A percentile compares a stretch with the other conserved stretches of the same genome.
These are phyloP conservation scores for Lophotis ruficrista DNA, from an alignment of 2,113 vertebrate genomes.

Conservation along the genomic window DNA sequence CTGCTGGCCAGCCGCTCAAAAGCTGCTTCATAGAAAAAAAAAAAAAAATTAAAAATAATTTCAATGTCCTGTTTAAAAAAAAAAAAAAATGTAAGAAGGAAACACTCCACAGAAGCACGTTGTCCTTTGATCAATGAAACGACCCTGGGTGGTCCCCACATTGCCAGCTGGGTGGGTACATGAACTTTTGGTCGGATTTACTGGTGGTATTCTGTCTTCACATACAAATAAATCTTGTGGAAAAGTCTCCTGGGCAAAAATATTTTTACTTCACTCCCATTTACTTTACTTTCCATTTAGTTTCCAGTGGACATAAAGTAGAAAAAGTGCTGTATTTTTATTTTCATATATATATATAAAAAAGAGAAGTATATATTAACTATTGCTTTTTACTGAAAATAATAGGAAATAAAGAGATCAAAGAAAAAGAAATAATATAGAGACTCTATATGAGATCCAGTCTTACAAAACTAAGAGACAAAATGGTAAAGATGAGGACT, in stretches of 20 bases:
- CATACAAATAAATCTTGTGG: neutral
- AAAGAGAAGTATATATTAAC: neutral
- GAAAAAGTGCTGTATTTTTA: neutral
- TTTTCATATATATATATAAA: neutral
- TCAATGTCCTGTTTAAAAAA: neutral
- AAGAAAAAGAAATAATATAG: neutral
- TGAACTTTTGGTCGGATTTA: constrained; percentile 7
- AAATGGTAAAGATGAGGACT: neutral
- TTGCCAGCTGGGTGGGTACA: constrained; percentile 6
- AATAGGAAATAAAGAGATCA: neutral
- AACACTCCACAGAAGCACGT: neutral
- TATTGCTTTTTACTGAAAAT: neutral
- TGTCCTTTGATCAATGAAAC: constrained; percentile 6
- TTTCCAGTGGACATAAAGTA: neutral
- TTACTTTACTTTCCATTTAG: neutral
- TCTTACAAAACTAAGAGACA: neutral
- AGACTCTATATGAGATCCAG: neutral
- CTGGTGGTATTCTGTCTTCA: neutral
- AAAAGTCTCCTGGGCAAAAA: neutral
- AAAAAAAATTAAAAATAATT: neutral
- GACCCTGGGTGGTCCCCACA: constrained; percentile 35
- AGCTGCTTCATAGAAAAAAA: neutral
- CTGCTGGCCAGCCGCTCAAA: neutral
- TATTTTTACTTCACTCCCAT: neutral
- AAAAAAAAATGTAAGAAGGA: neutral